Base-by-base conservation (phyloP, 2,113 vertebrate genomes). In the Astatotilapia flaviijosephi region DNA sequence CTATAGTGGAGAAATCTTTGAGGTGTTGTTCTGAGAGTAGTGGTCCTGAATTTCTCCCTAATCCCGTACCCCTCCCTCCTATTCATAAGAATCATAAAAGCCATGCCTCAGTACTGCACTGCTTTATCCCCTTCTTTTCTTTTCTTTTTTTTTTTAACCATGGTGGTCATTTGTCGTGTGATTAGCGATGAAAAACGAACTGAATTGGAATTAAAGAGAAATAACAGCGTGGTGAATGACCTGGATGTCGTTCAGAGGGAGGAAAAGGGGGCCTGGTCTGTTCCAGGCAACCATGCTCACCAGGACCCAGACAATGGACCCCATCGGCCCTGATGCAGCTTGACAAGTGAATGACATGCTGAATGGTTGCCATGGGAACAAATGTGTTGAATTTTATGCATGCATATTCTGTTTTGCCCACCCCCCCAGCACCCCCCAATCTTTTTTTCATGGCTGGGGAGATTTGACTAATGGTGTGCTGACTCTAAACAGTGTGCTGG, bases 301-400 rank as follows among this genome's bases (percentile, higher is more conserved):
- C 97, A 97, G 96, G 96, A 95, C 94, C 96, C 97, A 98, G 97
- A 99, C 98, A 99, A 99, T 98, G 96, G 97, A 97, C 97, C 97
- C 97, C 97, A 96, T 99, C 97, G 97, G 96, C 97, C 96, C 97
- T 99, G 98, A 99, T 99, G 97, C 97, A 96, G 97, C 97, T 97
- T 99, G 98, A 99, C 98, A 99, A 97, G 97, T 98, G 98, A 99
- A 98, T 98, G 98, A 98, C 98, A 98, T 97, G 96, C 97, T 99
- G 98, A 99, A 98, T 98, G 97, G 98, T 99, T 98, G 94, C 98
- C 97, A 98, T 98, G 97, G 98, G 94, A 98, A 99, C 98, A 98
- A 99, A 99, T 98, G 98, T 98, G 97, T 98, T 96, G 96, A 94
- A 97, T 98, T 97, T 98, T 99, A 99, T 99, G 98, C 98, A 99